Evolutionary conservation across 2,797 vertebrate genomes (phyloP), one percentile per base, ranked within the genome.

Genomic region (Melanotaenia nigrans): DNA sequence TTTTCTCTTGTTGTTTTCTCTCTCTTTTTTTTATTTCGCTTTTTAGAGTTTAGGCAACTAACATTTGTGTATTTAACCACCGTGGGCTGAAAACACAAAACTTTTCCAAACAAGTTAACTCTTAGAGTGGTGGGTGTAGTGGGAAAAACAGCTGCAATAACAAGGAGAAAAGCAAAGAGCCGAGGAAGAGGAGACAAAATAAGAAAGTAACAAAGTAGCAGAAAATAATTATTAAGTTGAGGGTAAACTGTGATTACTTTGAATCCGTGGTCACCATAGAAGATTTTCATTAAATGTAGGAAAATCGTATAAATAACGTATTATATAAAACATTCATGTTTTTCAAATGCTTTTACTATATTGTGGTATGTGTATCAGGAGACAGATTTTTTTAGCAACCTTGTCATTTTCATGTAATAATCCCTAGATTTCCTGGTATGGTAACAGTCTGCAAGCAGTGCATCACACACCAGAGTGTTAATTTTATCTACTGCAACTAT

Each of bases 31-130:
- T 65, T 56, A 61, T 30, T 53, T 18, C 49, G 20, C 61, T 62
- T 61, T 38, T 38, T 28, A 58, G 35, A 36, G 35, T 68, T 49
- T 11, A 33, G 28, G 33, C 45, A 64, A 71, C 53, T 62, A 38
- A 77, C 75, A 68, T 65, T 65, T 76, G 59, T 65, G 68, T 78
- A 72, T 84, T 78, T 73, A 84, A 73, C 61, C 32, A 13, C 75
- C 84, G 77, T 73, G 55, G 38, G 71, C 73, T 78, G 60, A 73
- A 74, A 49, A 71, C 32, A 71, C 47, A 68, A 73, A 87, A 83
- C 76, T 85, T 78, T 36, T 40, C 64, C 59, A 73, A 77, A 76
- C 71, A 82, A 71, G 72, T 79, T 51, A 73, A 85, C 71, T 77
- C 68, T 69, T 55, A 65, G 35, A 74, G 67, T 57, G 62, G 76